A percentile compares a stretch with the other conserved stretches of the same genome.
phyloP scores from a whole-genome alignment of 2,113 vertebrate genomes.

The Zonotrichia leucophrys region DNA sequence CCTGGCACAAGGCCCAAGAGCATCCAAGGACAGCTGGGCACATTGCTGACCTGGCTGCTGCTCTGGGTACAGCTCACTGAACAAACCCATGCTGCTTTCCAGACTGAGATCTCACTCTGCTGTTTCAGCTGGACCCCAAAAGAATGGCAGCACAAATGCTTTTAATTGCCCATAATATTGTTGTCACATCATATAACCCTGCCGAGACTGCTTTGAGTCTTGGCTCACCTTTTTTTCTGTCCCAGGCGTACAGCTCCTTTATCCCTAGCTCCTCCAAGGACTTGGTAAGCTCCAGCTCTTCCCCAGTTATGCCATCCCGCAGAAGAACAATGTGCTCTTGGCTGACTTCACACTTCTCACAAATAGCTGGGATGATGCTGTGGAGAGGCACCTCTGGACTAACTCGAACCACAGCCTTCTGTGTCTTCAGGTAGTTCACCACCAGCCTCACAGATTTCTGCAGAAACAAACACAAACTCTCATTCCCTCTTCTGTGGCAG shows the following conservation, averaged over 20 bases:
- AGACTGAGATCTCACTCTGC: neutral
- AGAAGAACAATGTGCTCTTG: constrained; percentile 85
- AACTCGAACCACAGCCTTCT: constrained; percentile 93
- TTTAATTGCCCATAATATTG: neutral
- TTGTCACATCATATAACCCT: neutral
- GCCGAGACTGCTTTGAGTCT: rapidly evolving
- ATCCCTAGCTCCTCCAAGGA: constrained; percentile 87
- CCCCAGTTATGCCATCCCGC: constrained; percentile 80
- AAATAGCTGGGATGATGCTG: constrained; percentile 86
- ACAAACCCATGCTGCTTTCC: neutral
- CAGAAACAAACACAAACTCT: neutral
- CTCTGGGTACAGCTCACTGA: neutral
- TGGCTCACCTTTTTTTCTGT: constrained; percentile 87
- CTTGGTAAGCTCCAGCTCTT: constrained; percentile 87
- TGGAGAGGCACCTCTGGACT: constrained; percentile 86
- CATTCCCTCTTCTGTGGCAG: neutral
- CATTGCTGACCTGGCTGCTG: neutral
- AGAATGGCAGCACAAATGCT: neutral
- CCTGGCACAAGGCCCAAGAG: neutral
- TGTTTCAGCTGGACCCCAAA: neutral
- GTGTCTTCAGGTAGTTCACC: constrained; percentile 91
- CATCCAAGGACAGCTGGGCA: neutral
- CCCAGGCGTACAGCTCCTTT: constrained; percentile 90
- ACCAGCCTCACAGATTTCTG: constrained; percentile 94
- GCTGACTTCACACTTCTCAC: constrained; percentile 93